phyloP scores from a whole-genome alignment of 2,797 vertebrate species.

The Tympanoctomys barrerae region DNA sequence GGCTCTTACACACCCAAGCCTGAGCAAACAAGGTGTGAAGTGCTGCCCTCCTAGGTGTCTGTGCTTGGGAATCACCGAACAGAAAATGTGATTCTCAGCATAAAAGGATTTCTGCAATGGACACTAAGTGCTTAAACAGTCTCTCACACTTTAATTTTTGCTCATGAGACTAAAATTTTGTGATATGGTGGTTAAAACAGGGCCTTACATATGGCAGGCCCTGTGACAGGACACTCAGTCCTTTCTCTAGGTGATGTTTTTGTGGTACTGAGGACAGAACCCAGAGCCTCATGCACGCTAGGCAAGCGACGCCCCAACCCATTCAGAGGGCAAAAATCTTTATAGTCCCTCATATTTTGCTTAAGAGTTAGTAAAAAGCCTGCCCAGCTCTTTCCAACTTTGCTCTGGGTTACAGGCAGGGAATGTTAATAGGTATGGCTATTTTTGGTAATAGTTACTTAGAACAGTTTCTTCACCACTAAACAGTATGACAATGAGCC shows the following conservation, averaged over 20 bases:
- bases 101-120: not conserved
- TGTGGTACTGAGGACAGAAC: not conserved
- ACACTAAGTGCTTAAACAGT: not conserved
- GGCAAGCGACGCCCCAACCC: not conserved
- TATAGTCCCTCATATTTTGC: not conserved
- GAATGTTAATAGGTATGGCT: conserved; percentile 72
- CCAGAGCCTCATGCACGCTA: not conserved
- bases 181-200: not conserved
- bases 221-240: not conserved
- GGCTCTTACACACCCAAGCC: not conserved
- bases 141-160: conserved; percentile 28
- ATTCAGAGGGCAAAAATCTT: not conserved
- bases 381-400: not conserved
- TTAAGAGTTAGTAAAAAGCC: conserved; percentile 16
- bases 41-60: not conserved
- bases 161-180: not conserved
- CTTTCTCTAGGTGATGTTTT: not conserved
- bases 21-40: not conserved
- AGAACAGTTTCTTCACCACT: conserved; percentile 68
- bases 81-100: not conserved
- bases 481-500: conserved; percentile 63
- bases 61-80: not conserved
- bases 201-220: not conserved
- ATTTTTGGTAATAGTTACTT: conserved; percentile 74
- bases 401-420: not conserved